Conservation (phyloP, 2,888 invertebrate genomes). For the Creontiades dilutus region DNA sequence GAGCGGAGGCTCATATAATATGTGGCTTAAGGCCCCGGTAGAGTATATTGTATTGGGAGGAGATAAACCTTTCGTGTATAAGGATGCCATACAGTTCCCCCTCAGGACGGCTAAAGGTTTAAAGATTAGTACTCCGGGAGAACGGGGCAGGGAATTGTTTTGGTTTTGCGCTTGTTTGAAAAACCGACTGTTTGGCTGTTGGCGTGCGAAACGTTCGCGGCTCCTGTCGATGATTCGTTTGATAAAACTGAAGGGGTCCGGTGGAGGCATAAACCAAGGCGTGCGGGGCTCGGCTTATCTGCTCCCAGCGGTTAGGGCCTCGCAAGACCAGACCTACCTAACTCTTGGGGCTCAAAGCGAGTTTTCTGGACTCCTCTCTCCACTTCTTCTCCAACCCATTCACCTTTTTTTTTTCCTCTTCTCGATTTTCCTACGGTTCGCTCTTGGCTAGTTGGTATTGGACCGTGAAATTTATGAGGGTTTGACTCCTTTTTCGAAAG, state of each 20-base stretch:
- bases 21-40: background rate
- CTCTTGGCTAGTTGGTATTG: background rate
- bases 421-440: background rate
- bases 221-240: conserved; percentile 42
- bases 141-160: background rate
- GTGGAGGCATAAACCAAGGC: conserved; percentile 23
- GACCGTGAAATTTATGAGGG: conserved; percentile 7
- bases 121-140: background rate
- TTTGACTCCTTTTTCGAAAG: background rate
- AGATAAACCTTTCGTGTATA: conserved; percentile 12
- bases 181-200: conserved; percentile 29
- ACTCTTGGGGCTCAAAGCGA: background rate
- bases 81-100: background rate
- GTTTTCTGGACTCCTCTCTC: background rate
- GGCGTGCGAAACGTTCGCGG: conserved; percentile 6
- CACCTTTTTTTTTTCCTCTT: background rate
- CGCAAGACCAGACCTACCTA: background rate
- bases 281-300: background rate
- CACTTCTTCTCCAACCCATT: background rate
- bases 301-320: background rate
- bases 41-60: background rate
- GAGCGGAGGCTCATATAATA: background rate
- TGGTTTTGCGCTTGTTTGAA: conserved; percentile 31
- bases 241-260: conserved; percentile 10
- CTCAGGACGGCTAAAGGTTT: background rate